Base-by-base conservation (phyloP, 2,113 vertebrate species). In the Notarius quadriscutis region DNA sequence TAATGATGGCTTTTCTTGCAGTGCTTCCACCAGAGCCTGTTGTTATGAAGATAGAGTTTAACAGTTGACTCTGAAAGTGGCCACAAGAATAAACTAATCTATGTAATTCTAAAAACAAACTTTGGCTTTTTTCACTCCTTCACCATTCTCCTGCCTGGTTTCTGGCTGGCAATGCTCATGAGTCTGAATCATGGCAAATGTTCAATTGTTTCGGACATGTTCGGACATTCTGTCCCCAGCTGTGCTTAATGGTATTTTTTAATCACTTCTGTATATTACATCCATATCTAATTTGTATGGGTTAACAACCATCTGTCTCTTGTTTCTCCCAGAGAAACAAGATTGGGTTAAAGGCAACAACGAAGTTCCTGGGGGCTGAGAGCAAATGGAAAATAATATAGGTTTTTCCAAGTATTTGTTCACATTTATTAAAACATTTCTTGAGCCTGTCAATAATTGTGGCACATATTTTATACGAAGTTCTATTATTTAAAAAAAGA, bases 401-500 rank as follows among this genome's bases (percentile, higher is more conserved):
- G 14, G 25, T 57, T 27, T 79, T 34, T 60, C 1, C 0, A 80
- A 15, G 25, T 4, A 14, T 81, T 81, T 81, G 30, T 62, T 60
- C 62, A 0, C 11, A 48, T 62, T 81, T 81, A 27, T 81, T 58
- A 81, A 58, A 60, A 57, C 53, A 80, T 20, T 58, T 10, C 17
- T 25, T 62, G 48, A 6, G 50, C 5, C 48, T 78, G 75, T 78
- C 22, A 78, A 27, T 78, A 27, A 53, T 15, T 41, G 12, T 81
- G 34, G 20, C 10, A 62, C 57, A 25, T 57, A 79, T 81, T 75
- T 79, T 81, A 80, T 60, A 58, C 22, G 20, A 81, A 60, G 48
- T 60, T 62, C 9, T 62, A 41, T 81, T 41, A 62, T 81, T 55
- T 80, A 58, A 80, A 80, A 80, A 78, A 80, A 41, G 34, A 41